phyloP scores from a whole-genome alignment of 2,113 vertebrate genomes.

The Tiliqua scincoides region DNA sequence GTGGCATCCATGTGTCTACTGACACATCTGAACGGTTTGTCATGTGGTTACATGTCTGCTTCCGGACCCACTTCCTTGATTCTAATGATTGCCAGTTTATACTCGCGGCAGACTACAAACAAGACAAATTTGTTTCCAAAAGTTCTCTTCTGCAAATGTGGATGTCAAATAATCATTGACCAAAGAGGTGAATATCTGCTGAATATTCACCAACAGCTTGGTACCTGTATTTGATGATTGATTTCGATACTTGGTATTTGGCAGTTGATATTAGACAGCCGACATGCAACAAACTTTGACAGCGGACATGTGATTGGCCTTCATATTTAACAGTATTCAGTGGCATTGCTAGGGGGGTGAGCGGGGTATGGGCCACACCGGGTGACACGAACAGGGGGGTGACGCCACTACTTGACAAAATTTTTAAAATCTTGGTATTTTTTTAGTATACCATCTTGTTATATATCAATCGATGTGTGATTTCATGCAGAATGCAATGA shows the following conservation, averaged over 20 bases:
- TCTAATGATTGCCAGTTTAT: constrained; percentile 8
- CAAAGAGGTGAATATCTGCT: background rate
- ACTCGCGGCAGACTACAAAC: background rate
- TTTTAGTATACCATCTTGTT: too few species aligned
- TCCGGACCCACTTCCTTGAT: constrained; percentile 23
- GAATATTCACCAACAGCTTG: background rate
- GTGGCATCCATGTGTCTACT: constrained; percentile 26
- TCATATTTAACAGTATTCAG: background rate
- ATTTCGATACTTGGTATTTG: background rate
- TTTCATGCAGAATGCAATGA: too few species aligned
- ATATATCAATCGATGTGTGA: too few species aligned
- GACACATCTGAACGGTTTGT: constrained; percentile 26
- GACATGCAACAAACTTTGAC: background rate
- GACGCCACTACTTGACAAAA: too few species aligned
- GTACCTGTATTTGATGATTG: background rate
- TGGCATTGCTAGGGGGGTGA: background rate
- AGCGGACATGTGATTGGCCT: too few species aligned
- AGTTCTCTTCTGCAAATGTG: background rate
- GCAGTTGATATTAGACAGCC: background rate
- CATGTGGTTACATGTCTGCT: constrained; percentile 23
- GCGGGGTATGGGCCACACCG: too few species aligned
- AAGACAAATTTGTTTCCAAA: background rate
- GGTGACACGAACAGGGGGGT: too few species aligned
- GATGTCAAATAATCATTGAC: background rate
- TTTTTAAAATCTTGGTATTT: too few species aligned